These are phyloP conservation scores for Drosophila burlai DNA, from an alignment of 1,140 invertebrate species.

Conservation along the genomic window DNA sequence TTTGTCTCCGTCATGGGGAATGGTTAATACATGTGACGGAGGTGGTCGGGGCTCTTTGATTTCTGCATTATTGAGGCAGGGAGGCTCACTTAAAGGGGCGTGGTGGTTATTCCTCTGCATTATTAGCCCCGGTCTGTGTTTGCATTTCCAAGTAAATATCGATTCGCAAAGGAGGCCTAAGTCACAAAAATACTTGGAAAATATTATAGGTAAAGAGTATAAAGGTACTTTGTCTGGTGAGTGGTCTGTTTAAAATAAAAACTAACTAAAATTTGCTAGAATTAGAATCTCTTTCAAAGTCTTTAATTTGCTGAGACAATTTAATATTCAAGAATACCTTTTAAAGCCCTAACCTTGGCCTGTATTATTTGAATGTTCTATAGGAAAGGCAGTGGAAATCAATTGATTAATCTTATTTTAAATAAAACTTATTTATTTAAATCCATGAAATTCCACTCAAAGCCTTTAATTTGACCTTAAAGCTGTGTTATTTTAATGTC, in stretches of 20 bases:
- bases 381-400: too few relatives aligned
- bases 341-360: neutral
- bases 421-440: too few relatives aligned
- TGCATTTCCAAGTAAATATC: slow-evolving; percentile 44
- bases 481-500: too few relatives aligned
- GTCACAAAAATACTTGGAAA: neutral
- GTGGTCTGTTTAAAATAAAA: neutral
- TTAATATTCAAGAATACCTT: too few relatives aligned
- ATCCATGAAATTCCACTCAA: too few relatives aligned
- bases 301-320: too few relatives aligned
- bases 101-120: slow-evolving; percentile 13
- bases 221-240: neutral
- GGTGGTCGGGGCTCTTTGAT: slow-evolving; percentile 37
- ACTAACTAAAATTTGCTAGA: neutral
- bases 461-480: neutral
- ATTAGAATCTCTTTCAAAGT: neutral
- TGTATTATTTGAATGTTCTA: too few relatives aligned
- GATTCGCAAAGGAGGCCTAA: slow-evolving; percentile 14
- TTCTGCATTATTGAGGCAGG: slow-evolving; percentile 52
- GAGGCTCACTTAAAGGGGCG: slow-evolving; percentile 51
- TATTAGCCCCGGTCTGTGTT: slow-evolving; percentile 35
- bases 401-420: too few relatives aligned
- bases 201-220: neutral
- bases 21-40: slow-evolving; percentile 15
- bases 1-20: slow-evolving; percentile 43